A percentile compares a stretch with the other conserved stretches of the same genome.
Evolutionary conservation across 1,140 invertebrate genomes (phyloP).

Genomic region (Drosophila sturtevanti): DNA sequence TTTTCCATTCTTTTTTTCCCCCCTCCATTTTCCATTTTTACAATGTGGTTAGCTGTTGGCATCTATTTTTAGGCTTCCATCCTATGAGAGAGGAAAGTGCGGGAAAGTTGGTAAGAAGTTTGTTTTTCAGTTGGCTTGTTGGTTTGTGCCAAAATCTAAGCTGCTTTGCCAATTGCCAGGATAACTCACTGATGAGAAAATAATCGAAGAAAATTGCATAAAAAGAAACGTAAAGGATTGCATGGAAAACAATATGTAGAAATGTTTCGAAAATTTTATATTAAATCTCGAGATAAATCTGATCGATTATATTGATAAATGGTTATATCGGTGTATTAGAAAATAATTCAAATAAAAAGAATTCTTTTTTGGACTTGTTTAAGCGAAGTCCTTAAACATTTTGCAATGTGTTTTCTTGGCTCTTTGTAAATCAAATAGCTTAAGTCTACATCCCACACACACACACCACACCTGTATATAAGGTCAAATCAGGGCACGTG

Average conservation of each 20-base stretch:
- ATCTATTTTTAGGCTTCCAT: constrained; percentile 38
- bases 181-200: constrained; percentile 35
- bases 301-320: not conserved
- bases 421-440: not conserved
- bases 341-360: not conserved
- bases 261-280: too few relatives aligned
- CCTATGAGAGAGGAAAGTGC: constrained; percentile 20
- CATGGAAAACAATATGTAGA: too few relatives aligned
- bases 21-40: not conserved
- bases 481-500: constrained; percentile 1
- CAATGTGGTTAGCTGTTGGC: not conserved
- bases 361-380: not conserved
- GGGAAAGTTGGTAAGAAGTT: constrained; percentile 4
- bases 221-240: too few relatives aligned
- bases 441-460: not conserved
- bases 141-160: constrained; percentile 33
- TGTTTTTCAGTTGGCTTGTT: not conserved
- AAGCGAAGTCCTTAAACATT: not conserved
- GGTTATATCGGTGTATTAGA: too few relatives aligned
- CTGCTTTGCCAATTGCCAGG: constrained; percentile 36
- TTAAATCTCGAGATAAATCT: not conserved
- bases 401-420: not conserved
- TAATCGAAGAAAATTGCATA: constrained; percentile 5
- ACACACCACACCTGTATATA: not conserved
- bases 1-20: not conserved